Evolutionary conservation across 2,113 vertebrate species (phyloP).

Genomic region (Beaufortia kweichowensis): DNA sequence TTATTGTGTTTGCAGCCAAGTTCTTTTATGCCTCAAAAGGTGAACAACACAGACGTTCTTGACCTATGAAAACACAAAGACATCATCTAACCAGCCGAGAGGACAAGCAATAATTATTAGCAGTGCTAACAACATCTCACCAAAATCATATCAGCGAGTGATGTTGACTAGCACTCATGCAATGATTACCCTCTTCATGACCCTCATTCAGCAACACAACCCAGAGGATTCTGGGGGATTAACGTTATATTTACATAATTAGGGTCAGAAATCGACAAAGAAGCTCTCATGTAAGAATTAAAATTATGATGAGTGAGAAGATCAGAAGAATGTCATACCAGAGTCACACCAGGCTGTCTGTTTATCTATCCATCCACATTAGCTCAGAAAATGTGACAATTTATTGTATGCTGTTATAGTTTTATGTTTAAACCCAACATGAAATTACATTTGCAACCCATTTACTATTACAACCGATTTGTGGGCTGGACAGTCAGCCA

Average conservation of each 20-base stretch:
- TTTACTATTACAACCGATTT: too few relatives aligned
- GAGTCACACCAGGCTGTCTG: background rate
- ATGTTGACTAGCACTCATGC: slow-evolving; percentile 65
- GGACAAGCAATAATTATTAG: slow-evolving; percentile 56
- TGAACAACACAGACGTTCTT: slow-evolving; percentile 20
- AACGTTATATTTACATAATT: slow-evolving; percentile 74
- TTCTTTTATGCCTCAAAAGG: background rate
- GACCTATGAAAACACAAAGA: slow-evolving; percentile 28
- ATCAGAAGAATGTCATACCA: background rate
- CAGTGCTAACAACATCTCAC: slow-evolving; percentile 50
- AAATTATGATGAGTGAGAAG: slow-evolving; percentile 57
- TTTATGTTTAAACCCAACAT: too few relatives aligned
- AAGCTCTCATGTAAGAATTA: background rate
- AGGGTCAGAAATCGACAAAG: slow-evolving; percentile 68
- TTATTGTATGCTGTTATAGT: too few relatives aligned
- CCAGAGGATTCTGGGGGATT: slow-evolving; percentile 69
- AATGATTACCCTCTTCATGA: slow-evolving; percentile 73
- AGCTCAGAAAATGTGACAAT: too few relatives aligned
- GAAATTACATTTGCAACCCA: too few relatives aligned
- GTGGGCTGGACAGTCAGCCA: too few relatives aligned
- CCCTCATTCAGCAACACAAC: slow-evolving; percentile 68
- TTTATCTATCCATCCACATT: background rate
- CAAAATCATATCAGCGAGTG: slow-evolving; percentile 45
- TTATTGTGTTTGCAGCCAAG: slow-evolving; percentile 14
- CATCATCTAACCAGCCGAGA: slow-evolving; percentile 17